Conservation (phyloP, 2,113 vertebrate genomes). For the Thermophis baileyi region DNA sequence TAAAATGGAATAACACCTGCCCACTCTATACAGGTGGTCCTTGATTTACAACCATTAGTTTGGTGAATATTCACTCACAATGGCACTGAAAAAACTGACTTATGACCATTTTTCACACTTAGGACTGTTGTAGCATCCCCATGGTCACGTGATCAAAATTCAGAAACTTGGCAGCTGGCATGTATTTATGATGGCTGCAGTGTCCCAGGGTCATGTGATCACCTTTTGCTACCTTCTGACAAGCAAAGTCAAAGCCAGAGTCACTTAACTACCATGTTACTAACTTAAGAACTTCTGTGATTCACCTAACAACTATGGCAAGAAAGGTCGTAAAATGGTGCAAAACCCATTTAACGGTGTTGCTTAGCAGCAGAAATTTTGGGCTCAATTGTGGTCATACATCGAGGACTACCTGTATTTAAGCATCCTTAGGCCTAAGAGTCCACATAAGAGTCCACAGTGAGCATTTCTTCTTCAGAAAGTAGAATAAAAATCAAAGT, state of each 20-base stretch:
- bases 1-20: background rate
- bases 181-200: background rate
- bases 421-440: background rate
- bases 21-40: background rate
- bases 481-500: background rate
- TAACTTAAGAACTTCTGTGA: background rate
- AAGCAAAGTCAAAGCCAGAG: background rate
- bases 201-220: background rate
- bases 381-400: background rate
- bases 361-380: background rate
- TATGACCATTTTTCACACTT: background rate
- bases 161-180: too few species aligned
- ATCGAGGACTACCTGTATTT: background rate
- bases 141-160: background rate
- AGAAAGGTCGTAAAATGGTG: background rate
- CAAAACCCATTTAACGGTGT: background rate
- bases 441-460: too few species aligned
- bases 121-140: background rate
- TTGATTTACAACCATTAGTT: background rate
- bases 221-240: background rate
- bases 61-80: background rate
- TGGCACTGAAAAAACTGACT: background rate
- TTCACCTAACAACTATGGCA: background rate
- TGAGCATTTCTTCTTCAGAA: background rate
- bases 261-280: background rate